Conservation (phyloP, 2,113 vertebrate species). For the Galemys pyrenaicus region DNA sequence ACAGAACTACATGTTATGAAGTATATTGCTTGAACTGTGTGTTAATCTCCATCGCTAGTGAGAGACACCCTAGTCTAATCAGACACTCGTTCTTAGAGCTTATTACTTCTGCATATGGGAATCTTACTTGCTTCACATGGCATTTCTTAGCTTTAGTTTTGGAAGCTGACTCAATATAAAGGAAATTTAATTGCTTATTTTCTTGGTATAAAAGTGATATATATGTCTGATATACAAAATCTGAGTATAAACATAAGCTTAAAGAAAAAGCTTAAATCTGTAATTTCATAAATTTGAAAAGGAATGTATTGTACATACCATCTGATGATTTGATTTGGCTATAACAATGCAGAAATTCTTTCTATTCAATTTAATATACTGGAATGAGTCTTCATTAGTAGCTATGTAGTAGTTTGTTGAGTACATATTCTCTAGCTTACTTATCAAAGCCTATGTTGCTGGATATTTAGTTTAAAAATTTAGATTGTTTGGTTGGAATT, state of each 20-base stretch:
- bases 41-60: not conserved
- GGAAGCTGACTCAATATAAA: slow-evolving; percentile 21
- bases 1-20: not conserved
- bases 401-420: not conserved
- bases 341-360: not conserved
- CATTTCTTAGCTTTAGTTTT: slow-evolving; percentile 26
- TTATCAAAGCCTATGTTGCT: not conserved
- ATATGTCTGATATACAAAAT: not conserved
- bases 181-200: slow-evolving; percentile 4
- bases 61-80: not conserved
- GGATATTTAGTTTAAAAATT: not conserved
- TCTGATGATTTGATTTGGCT: slow-evolving; percentile 28
- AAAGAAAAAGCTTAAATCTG: not conserved
- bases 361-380: slow-evolving; percentile 1
- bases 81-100: not conserved
- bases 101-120: slow-evolving; percentile 34
- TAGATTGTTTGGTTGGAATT: not conserved
- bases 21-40: not conserved
- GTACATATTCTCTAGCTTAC: not conserved
- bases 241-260: slow-evolving; percentile 20
- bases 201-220: slow-evolving; percentile 31
- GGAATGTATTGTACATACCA: not conserved
- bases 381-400: not conserved
- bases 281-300: not conserved
- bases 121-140: slow-evolving; percentile 31